Evolutionary conservation across 1,140 invertebrate genomes (phyloP).

Genomic region (Philotrypesis tridentata): DNA sequence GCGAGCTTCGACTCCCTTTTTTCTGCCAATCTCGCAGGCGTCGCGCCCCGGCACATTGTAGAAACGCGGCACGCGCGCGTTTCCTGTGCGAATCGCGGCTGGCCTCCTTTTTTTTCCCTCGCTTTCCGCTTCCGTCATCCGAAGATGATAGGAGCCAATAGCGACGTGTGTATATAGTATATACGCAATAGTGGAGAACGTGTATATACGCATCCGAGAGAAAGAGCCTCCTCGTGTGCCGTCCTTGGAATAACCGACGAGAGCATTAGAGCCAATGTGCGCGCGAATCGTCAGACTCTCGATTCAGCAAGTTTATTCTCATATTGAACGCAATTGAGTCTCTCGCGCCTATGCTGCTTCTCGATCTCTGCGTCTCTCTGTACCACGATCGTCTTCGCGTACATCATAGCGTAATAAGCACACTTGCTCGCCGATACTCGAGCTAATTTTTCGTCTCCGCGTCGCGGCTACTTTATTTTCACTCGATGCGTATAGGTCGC

Average conservation of each 20-base stretch:
- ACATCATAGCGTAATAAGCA: too few species aligned
- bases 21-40: background rate
- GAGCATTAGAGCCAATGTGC: background rate
- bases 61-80: background rate
- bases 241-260: background rate
- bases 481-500: background rate
- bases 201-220: too few species aligned
- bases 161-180: too few species aligned
- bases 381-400: too few species aligned
- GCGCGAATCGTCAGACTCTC: background rate
- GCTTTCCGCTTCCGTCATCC: slow-evolving; percentile 42
- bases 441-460: too few species aligned
- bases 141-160: slow-evolving; percentile 24
- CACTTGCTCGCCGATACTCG: too few species aligned
- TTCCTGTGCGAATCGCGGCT: background rate
- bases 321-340: background rate
- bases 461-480: background rate
- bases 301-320: background rate
- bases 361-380: too few species aligned
- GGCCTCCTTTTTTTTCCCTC: slow-evolving; percentile 38
- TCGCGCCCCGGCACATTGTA: background rate
- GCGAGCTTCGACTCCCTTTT: too few species aligned
- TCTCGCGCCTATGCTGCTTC: too few species aligned
- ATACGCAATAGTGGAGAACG: too few species aligned
- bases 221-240: too few species aligned